A percentile compares a stretch with the other conserved stretches of the same genome.
Evolutionary conservation across 2,113 vertebrate species (phyloP).

Genomic region (Elephas maximus): DNA sequence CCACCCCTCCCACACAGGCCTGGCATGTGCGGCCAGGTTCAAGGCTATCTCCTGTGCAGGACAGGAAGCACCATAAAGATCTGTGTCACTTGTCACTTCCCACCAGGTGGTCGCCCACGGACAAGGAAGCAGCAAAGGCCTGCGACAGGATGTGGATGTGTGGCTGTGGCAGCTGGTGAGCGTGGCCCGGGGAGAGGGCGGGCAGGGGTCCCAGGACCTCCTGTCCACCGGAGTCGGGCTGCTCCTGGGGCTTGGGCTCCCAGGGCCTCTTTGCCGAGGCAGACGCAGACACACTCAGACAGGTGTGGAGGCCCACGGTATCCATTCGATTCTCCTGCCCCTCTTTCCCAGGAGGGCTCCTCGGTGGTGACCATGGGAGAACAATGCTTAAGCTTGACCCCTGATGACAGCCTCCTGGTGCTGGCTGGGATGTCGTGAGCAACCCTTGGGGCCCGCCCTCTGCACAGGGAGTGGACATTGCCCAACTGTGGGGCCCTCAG

Average conservation of each 20-base stretch:
- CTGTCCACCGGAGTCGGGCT: not conserved
- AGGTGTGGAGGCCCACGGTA: not conserved
- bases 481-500: not conserved
- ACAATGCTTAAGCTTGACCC: conserved; percentile 86
- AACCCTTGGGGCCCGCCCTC: not conserved
- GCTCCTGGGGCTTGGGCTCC: not conserved
- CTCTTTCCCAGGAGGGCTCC: conserved; percentile 91
- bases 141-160: conserved; percentile 87
- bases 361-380: conserved; percentile 88
- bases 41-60: not conserved
- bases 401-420: conserved; percentile 94
- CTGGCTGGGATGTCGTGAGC: conserved; percentile 91
- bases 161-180: conserved; percentile 98
- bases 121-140: conserved; percentile 88
- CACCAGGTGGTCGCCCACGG: conserved; percentile 91
- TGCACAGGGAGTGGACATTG: accelerated
- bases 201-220: not conserved
- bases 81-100: not conserved
- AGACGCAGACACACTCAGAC: not conserved
- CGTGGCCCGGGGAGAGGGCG: not conserved
- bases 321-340: not conserved
- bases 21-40: not conserved
- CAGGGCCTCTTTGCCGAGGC: not conserved
- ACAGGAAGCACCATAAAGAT: not conserved
- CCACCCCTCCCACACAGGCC: not conserved